Base-by-base conservation (phyloP, 1,140 invertebrate species). In the Himalopsyche phryganea region DNA sequence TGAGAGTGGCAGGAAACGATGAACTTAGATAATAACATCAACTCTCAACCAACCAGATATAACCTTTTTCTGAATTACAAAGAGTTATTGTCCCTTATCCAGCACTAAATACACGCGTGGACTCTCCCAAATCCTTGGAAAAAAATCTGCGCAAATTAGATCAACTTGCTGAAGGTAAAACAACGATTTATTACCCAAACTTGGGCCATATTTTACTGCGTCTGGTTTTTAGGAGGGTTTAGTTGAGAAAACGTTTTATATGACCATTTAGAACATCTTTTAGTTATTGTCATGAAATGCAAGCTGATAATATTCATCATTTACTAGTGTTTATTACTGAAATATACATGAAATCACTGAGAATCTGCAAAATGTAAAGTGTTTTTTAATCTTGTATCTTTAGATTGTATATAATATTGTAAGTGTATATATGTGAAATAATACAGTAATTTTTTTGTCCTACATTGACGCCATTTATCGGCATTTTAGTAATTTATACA, bases 71-170 rank as follows among this genome's bases (percentile, higher is more conserved):
- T 49, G 49, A 38, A 35, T 49, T 46, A 47, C n/a, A 28, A 60
- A 63, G 61, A 63, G 54, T 59, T 63, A 63, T 60, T 63, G 11
- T 32, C 40, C 57, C 41, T 18, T 28, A 6, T 15, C 17, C 11
- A 32, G 18, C 17, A 40, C 48, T 32, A 56, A 54, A 50, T 50
- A 52, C 46, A 40, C 10, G n/a, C 33, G 35, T n/a, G 9, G 56
- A n/a, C n/a, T n/a, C 19, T 35, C 36, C 23, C 50, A 47, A 36
- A 32, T 46, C 33, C 55, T 50, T 42, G 52, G 57, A 36, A 28
- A 54, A 46, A 60, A 63, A 63, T 63, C 61, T 59, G 47, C 36
- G 54, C 61, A 63, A 63, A 63, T 63, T 63, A 63, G 61, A 63
- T 63, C 61, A 63, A 28, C 23, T 28, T 9, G 3, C 19, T 49